A percentile compares a stretch with the other conserved stretches of the same genome.
Conservation (phyloP, 2,113 vertebrate genomes). For the Chloropsis hardwickii region DNA sequence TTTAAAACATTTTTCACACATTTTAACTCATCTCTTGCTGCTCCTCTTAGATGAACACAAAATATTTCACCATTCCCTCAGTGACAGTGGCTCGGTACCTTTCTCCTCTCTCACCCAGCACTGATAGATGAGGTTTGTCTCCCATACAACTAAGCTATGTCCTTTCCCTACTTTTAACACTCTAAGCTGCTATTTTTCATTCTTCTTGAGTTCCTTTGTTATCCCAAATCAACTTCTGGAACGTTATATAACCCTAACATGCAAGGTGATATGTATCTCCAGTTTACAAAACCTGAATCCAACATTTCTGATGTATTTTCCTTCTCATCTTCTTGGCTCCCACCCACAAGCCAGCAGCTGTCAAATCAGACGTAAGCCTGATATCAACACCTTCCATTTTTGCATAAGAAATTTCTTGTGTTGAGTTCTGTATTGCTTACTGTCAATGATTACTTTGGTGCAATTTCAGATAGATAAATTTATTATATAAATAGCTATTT, state of each 20-base stretch:
- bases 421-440: neutral
- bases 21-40: neutral
- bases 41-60: neutral
- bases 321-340: neutral
- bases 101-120: neutral
- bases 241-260: neutral
- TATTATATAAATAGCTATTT: neutral
- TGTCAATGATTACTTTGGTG: neutral
- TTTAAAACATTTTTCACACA: neutral
- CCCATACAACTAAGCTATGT: accelerated
- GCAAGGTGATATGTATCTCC: neutral
- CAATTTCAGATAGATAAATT: neutral
- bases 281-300: neutral
- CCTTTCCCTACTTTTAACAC: neutral
- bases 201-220: neutral
- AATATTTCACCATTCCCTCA: neutral
- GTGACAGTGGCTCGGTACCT: neutral
- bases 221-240: neutral
- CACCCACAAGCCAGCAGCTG: neutral
- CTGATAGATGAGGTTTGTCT: neutral
- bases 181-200: neutral
- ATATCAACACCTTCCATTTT: neutral
- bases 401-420: neutral
- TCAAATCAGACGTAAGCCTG: neutral
- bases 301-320: neutral